phyloP scores from a whole-genome alignment of 2,888 invertebrate species.

The Sinhomidia bicolor region DNA sequence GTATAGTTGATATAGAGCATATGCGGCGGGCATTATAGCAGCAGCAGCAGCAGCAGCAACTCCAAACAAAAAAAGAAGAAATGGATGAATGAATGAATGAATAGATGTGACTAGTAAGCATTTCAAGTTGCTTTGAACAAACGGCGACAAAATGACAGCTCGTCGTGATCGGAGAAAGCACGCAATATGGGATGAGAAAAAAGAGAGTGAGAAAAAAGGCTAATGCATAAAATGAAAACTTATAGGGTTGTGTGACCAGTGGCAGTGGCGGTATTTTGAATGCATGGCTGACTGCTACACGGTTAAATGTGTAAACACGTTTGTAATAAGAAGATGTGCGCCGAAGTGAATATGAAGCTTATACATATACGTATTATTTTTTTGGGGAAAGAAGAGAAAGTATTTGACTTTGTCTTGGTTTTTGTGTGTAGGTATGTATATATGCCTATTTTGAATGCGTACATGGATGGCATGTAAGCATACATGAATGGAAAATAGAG shows the following conservation, averaged over 20 bases:
- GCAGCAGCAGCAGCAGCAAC: not conserved
- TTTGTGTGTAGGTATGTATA: too few species aligned
- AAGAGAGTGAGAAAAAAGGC: not conserved
- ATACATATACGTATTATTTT: not conserved
- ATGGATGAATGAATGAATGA: conserved; percentile 46
- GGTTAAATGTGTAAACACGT: not conserved
- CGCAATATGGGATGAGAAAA: conserved; percentile 32
- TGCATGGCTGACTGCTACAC: not conserved
- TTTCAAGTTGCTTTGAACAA: conserved; percentile 39
- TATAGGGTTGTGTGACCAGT: not conserved
- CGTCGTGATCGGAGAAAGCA: conserved; percentile 11
- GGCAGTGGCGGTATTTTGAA: not conserved
- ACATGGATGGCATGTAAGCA: too few species aligned
- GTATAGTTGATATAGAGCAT: not conserved
- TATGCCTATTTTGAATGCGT: too few species aligned
- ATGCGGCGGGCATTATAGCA: too few species aligned
- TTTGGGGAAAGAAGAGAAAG: too few species aligned
- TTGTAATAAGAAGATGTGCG: too few species aligned
- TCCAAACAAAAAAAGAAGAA: not conserved
- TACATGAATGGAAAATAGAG: not conserved
- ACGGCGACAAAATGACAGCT: conserved; percentile 59
- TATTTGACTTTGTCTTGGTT: too few species aligned
- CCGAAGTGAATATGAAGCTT: conserved; percentile 1
- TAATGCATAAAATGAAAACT: conserved; percentile 21
- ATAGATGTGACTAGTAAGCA: conserved; percentile 40